These are phyloP conservation scores for Tenebrio molitor DNA, from an alignment of 1,140 invertebrate genomes.

Conservation along the genomic window DNA sequence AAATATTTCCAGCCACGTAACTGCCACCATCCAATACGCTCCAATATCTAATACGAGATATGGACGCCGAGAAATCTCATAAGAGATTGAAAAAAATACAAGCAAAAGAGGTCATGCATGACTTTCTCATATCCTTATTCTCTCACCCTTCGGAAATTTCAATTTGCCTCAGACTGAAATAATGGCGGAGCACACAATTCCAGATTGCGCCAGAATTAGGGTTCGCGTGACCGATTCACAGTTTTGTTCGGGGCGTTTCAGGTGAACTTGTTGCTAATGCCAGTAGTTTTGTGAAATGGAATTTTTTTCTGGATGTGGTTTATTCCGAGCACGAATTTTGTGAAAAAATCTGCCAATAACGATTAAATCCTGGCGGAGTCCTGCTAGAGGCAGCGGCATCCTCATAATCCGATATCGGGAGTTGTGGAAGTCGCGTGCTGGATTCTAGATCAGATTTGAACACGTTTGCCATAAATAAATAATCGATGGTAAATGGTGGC, in stretches of 20 bases:
- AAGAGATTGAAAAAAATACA: slow-evolving; percentile 19
- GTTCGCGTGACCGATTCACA: slow-evolving; percentile 17
- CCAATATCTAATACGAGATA: slow-evolving; percentile 22
- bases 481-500: background rate
- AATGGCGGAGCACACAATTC: background rate
- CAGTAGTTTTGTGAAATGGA: background rate
- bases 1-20: slow-evolving; percentile 24
- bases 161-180: background rate
- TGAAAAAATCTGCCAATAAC: slow-evolving; percentile 22
- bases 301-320: background rate
- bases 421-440: slow-evolving; percentile 27
- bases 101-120: slow-evolving; percentile 33
- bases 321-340: slow-evolving; percentile 1
- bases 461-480: slow-evolving; percentile 8
- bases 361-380: slow-evolving; percentile 8
- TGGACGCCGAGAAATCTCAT: slow-evolving; percentile 9
- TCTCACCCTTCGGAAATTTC: slow-evolving; percentile 2
- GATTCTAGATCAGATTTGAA: slow-evolving; percentile 30
- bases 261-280: slow-evolving; percentile 9
- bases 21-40: background rate
- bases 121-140: slow-evolving; percentile 18
- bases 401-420: slow-evolving; percentile 24
- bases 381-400: background rate
- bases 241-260: background rate
- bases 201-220: slow-evolving; percentile 17